A percentile compares a stretch with the other conserved stretches of the same genome.
phyloP scores from a whole-genome alignment of 2,797 vertebrate species.

The Lepus townsendii region DNA sequence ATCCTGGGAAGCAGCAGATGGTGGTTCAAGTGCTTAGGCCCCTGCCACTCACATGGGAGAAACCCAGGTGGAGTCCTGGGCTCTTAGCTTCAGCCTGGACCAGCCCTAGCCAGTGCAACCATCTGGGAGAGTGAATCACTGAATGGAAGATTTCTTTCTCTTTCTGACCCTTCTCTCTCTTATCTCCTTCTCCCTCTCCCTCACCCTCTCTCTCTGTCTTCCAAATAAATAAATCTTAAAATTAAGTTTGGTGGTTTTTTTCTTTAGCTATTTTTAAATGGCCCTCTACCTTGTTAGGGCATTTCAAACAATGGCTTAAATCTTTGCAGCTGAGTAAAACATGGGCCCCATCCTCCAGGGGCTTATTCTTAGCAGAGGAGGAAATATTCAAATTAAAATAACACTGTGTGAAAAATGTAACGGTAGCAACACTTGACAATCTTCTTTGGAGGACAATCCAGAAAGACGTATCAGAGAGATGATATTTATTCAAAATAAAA shows the following conservation, averaged over 20 bases:
- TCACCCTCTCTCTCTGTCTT: too few species aligned
- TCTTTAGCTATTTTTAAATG: background rate
- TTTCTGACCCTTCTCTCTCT: too few species aligned
- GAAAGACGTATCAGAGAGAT: background rate
- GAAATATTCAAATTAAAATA: background rate
- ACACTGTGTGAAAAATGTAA: background rate
- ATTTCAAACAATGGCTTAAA: slow-evolving; percentile 18
- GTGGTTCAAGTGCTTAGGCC: too few species aligned
- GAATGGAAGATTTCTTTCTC: too few species aligned
- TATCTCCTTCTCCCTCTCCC: too few species aligned
- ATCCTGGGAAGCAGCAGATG: too few species aligned
- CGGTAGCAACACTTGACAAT: background rate
- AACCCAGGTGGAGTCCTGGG: too few species aligned
- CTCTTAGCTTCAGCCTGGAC: too few species aligned
- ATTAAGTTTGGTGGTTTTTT: background rate
- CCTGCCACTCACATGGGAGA: too few species aligned
- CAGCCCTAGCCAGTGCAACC: too few species aligned
- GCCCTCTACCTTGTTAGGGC: background rate
- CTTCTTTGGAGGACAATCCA: background rate
- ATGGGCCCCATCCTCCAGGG: background rate
- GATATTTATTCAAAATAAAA: background rate
- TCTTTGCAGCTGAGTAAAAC: background rate
- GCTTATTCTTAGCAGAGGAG: background rate
- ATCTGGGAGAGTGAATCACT: too few species aligned
- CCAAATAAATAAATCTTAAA: background rate